These are phyloP conservation scores for Mythimna vitellina DNA, from an alignment of 2,888 invertebrate genomes.

Conservation along the genomic window DNA sequence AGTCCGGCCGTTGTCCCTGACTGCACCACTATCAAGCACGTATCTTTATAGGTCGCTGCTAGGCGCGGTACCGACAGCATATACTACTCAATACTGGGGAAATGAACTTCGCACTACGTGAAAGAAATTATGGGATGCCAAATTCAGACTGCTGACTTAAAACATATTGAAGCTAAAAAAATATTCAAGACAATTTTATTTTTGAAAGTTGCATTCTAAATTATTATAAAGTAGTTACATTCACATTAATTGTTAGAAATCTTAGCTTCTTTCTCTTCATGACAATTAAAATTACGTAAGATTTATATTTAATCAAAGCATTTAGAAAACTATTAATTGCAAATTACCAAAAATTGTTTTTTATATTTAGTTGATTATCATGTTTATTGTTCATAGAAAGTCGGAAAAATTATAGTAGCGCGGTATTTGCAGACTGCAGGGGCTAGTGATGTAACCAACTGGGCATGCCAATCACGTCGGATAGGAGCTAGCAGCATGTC, in stretches of 20 bases:
- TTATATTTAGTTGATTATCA: background rate
- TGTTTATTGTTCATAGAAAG: conserved; percentile 22
- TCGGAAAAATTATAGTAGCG: conserved; percentile 28
- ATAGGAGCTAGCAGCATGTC: conserved; percentile 83
- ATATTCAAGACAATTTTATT: background rate
- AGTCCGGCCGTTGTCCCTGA: conserved; percentile 90
- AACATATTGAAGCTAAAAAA: background rate
- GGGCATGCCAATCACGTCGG: conserved; percentile 82
- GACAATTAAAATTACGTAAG: conserved; percentile 43
- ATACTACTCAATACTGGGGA: conserved; percentile 22
- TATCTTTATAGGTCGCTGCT: conserved; percentile 89
- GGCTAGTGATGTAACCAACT: conserved; percentile 81
- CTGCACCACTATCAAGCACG: conserved; percentile 86
- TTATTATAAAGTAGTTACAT: conserved; percentile 37
- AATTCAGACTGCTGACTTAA: background rate
- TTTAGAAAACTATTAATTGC: conserved; percentile 25
- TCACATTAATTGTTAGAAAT: conserved; percentile 51
- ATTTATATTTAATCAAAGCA: conserved; percentile 42
- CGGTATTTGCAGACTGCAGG: conserved; percentile 68
- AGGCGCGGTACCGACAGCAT: conserved; percentile 79
- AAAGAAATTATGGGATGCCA: conserved; percentile 8
- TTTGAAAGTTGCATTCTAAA: conserved; percentile 33
- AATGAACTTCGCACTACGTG: conserved; percentile 9
- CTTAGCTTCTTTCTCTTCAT: conserved; percentile 35
- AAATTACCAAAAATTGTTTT: conserved; percentile 30